Evolutionary conservation across 1,140 invertebrate genomes (phyloP), one percentile per base, ranked within the genome.

Genomic region (Drosophila micromelanica): DNA sequence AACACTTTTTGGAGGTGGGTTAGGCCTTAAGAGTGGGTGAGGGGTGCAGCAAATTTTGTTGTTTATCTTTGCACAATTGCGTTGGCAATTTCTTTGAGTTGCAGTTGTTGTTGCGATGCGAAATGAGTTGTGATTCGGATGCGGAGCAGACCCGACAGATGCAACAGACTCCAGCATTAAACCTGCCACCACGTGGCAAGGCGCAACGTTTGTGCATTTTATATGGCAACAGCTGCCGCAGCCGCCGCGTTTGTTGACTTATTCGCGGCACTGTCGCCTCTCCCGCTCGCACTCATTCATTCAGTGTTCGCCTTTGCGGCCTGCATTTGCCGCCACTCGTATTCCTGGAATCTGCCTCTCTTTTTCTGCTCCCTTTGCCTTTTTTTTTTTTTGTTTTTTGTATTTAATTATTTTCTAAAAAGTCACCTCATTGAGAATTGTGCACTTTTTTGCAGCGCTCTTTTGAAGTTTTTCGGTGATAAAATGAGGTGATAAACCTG

Each of bases 41-140:
- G 59, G 72, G 61, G 67, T 52, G 75, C 78, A 82, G 84, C 73
- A 89, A 89, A 89, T 89, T 89, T 89, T 89, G 84, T 89, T 89
- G 84, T 89, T 89, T 89, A 89, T 89, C 84, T 89, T 89, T 89
- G 80, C 85, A 89, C 84, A 89, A 89, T 89, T 89, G 84, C 76
- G 79, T 84, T 89, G 85, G 76, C 79, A 89, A 89, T 89, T 89
- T 80, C 79, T 84, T 84, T 80, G 84, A 80, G 78, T 65, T 69
- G 17, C 49, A 59, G 20, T 17, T 48, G 56, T 45, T 23, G 40
- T 30, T 62, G 15, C 20, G 32, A 90, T 90, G 71, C 81, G 71
- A 82, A 90, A 90, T 90, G 86, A 90, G 87, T 90, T 90, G 80
- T 90, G 87, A 90, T 90, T 90, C n/a, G n/a, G n/a, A n/a, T 90